These are phyloP conservation scores for Glareola pratincola DNA, from an alignment of 2,113 vertebrate species.

Conservation along the genomic window DNA sequence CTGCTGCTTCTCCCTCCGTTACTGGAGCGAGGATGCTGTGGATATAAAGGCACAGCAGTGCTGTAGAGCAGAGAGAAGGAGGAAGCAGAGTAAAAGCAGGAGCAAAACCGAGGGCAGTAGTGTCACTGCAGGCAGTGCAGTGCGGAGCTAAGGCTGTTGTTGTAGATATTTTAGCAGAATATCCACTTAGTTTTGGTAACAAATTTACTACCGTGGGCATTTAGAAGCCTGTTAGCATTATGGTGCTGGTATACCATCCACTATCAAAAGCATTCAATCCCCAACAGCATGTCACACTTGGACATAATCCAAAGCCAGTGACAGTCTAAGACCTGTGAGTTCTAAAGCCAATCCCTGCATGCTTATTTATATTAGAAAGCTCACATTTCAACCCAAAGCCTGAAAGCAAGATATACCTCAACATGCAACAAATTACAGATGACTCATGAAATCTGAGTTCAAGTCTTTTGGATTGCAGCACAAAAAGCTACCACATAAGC, in stretches of 20 bases:
- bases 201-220: neutral
- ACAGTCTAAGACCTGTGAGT: constrained; percentile 3
- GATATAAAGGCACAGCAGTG: too few species aligned
- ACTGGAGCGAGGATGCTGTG: neutral
- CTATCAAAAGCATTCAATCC: neutral
- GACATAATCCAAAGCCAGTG: constrained; percentile 18
- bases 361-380: constrained; percentile 19
- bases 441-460: neutral
- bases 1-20: neutral
- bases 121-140: neutral
- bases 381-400: constrained; percentile 32
- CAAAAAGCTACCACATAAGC: neutral
- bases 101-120: neutral
- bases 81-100: neutral
- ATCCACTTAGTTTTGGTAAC: neutral
- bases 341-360: neutral
- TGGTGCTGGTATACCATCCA: neutral
- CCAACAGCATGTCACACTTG: constrained; percentile 18
- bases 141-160: neutral
- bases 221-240: neutral
- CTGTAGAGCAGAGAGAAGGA: neutral
- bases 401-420: constrained; percentile 10
- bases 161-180: neutral
- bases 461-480: neutral
- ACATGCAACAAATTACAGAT: neutral